Evolutionary conservation across 2,888 invertebrate species (phyloP), one percentile per base, ranked within the genome.

Genomic region (Rhagonycha lutea): DNA sequence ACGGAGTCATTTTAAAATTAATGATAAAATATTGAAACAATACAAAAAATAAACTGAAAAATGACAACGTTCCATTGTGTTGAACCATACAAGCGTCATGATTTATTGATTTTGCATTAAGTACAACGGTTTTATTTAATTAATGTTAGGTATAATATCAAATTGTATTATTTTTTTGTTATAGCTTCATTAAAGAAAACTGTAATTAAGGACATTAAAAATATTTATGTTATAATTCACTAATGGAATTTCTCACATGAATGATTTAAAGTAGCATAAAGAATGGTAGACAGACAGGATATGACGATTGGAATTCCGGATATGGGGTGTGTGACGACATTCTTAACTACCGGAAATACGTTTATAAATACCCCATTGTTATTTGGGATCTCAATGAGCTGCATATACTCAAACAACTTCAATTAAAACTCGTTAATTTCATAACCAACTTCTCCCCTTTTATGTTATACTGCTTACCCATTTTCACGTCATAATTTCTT

Each of bases 251-350:
- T 23, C 63, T 63, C 63, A 63, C 23, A 63, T 23, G 24, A 18
- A 18, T 18, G 63, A 23, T 23, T 63, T 18, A 23, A 23, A 63
- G 23, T 24, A 63, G 63, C 63, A 18, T 63, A 63, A 71, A 63
- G 71, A 71, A 71, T 63, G 11, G 23, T 11, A 68, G 61, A 68
- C 68, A 61, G 28, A 29, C 72, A 69, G 77, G 78, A 78, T 70
- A 62, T 79, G 75, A 75, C 68, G 74, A 68, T 60, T 26, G 77
- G 79, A 77, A 79, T 79, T 73, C 77, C 79, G 79, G 79, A 79
- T 77, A 70, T 70, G 68, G 71, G 71, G 67, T 70, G 76, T 73
- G 70, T 70, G 73, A 70, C 68, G 72, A 71, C 76, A 72, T 47
- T 68, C 47, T 61, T 63, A 74, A 70, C 72, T 69, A 72, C 75